Evolutionary conservation across 2,888 invertebrate species (phyloP), one percentile per base, ranked within the genome.

Genomic region (Platerodrilus igneus): DNA sequence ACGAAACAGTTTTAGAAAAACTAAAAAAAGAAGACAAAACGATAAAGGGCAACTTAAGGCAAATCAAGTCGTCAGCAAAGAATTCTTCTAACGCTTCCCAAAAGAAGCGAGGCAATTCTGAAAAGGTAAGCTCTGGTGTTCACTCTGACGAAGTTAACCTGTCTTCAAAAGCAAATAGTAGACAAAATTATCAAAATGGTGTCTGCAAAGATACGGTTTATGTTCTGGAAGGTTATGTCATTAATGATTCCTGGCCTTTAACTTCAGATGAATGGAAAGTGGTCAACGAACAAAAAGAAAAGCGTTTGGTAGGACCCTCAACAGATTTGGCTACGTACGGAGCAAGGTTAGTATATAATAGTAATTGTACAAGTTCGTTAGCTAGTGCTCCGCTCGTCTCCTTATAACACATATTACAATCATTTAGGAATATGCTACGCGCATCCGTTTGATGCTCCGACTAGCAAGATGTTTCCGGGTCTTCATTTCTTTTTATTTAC

Each of bases 191-290:
- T n/a, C n/a, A n/a, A n/a, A n/a, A n/a, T n/a, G n/a, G n/a, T n/a
- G n/a, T n/a, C n/a, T n/a, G n/a, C n/a, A 39, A 31, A 28, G 32
- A 36, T 8, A 45, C 53, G 16, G 26, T 27, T 52, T 45, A 51
- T 40, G 34, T 48, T 2, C 18, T 64, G 7, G 64, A 67, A 30
- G 66, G 58, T 6, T 55, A 47, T 4, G 61, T 69, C n/a, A 34
- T 66, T 0, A 53, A 66, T 3, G 46, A 68, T 30, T 61, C 64
- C 2, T 72, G 72, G 72, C 70, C 71, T 2, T 46, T 71, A 30
- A 65, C 60, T 1, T 45, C 40, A 4, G 37, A 42, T 0, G 71
- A 72, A 49, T 72, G 71, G 71, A 34, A 41, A 1, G 41, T 53
- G 2, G 65, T 62, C 1, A 52, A 58, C 7, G 51, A 57, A 9